Percentiles rank a stretch among this genome's conserved stretches.
These are phyloP conservation scores for Anarsia innoxiella DNA, from an alignment of 2,888 invertebrate genomes.

Conservation along the genomic window DNA sequence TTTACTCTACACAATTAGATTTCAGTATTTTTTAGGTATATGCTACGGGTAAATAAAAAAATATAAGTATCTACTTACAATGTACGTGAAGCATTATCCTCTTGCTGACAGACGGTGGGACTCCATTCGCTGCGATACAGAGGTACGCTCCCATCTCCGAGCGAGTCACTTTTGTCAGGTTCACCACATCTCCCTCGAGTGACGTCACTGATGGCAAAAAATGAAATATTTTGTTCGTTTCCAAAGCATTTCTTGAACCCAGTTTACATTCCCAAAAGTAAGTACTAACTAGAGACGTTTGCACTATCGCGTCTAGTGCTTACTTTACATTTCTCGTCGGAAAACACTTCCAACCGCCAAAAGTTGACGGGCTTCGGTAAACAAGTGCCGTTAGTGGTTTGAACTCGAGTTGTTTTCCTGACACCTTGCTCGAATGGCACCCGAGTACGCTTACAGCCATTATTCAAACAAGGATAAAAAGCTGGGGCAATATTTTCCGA, in stretches of 20 bases:
- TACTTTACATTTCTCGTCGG: conserved; percentile 67
- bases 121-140: conserved; percentile 92
- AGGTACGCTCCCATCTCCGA: conserved; percentile 93
- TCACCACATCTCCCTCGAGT: conserved; percentile 86
- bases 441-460: conserved; percentile 69
- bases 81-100: conserved; percentile 93
- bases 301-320: conserved; percentile 54
- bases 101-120: conserved; percentile 92
- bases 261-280: background rate
- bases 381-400: conserved; percentile 69
- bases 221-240: too few species aligned
- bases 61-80: conserved; percentile 81
- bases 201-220: conserved; percentile 71
- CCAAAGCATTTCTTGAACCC: too few species aligned
- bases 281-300: conserved; percentile 29
- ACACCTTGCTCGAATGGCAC: conserved; percentile 68
- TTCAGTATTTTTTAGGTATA: too few species aligned
- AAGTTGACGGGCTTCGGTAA: conserved; percentile 67
- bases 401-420: conserved; percentile 60
- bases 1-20: too few species aligned
- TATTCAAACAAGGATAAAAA: conserved; percentile 75
- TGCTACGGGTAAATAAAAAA: too few species aligned
- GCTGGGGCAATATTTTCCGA: conserved; percentile 71
- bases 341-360: conserved; percentile 61
- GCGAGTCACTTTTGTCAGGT: conserved; percentile 88